Percentiles rank a stretch among this genome's conserved stretches.
These are phyloP conservation scores for Tenualosa thibaudeaui DNA, from an alignment of 2,797 vertebrate genomes.

Conservation along the genomic window DNA sequence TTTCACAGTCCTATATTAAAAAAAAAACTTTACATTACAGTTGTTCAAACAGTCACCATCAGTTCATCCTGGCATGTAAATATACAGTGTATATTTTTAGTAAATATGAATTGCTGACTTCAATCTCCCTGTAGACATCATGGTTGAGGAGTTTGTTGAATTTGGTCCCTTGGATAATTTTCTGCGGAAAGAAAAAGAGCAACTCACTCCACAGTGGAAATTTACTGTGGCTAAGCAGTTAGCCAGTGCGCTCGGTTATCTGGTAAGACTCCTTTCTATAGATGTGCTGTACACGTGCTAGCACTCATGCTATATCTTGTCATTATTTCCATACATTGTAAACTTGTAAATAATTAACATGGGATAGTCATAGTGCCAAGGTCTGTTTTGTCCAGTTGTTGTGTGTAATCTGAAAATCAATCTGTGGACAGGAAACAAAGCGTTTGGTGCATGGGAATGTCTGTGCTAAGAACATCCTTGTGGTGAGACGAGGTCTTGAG, in stretches of 20 bases:
- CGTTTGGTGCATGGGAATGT: slow-evolving; percentile 88
- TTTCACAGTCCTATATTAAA: neutral
- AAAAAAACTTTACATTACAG: neutral
- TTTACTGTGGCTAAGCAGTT: slow-evolving; percentile 88
- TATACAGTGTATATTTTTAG: too few relatives aligned
- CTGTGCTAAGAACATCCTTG: slow-evolving; percentile 89
- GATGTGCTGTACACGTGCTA: neutral
- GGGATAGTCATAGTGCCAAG: neutral
- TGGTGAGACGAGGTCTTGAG: slow-evolving; percentile 82
- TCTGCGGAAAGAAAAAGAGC: slow-evolving; percentile 78
- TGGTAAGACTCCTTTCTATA: slow-evolving; percentile 71
- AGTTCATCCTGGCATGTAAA: too few relatives aligned
- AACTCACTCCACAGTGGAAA: slow-evolving; percentile 84
- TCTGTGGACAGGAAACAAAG: slow-evolving; percentile 81
- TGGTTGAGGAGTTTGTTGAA: slow-evolving; percentile 91
- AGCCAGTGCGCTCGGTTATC: slow-evolving; percentile 88
- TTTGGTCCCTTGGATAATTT: slow-evolving; percentile 90
- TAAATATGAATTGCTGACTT: neutral
- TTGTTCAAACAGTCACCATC: neutral
- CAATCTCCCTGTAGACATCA: slow-evolving; percentile 77
- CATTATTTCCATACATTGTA: neutral
- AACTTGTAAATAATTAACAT: neutral
- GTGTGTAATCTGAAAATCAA: neutral
- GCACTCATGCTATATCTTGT: neutral
- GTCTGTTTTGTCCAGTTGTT: neutral